Conservation (phyloP, 2,113 vertebrate species). For the Chloebia gouldiae region DNA sequence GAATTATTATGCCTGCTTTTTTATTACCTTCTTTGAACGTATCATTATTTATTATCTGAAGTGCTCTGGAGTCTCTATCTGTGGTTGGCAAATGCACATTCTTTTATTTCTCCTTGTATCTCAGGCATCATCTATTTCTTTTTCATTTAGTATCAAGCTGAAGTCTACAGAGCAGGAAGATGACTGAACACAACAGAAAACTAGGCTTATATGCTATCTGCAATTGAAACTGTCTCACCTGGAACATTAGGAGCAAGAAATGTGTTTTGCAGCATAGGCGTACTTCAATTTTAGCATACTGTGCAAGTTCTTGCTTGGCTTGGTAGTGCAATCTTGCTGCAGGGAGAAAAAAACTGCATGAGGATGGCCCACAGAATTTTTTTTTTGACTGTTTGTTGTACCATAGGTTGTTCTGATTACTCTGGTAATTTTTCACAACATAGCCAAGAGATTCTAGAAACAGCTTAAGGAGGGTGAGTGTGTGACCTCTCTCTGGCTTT, state of each 20-base stretch:
- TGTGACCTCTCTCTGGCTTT: accelerated
- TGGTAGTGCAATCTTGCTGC: not conserved
- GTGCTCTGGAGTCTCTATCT: not conserved
- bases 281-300: not conserved
- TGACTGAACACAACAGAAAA: not conserved
- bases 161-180: not conserved
- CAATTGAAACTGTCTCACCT: not conserved
- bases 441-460: not conserved
- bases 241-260: not conserved
- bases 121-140: not conserved
- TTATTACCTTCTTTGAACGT: not conserved
- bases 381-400: not conserved
- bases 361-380: not conserved
- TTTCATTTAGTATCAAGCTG: not conserved
- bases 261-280: not conserved
- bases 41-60: not conserved
- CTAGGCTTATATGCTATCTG: not conserved
- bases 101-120: not conserved
- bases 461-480: not conserved
- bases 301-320: not conserved
- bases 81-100: not conserved
- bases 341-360: not conserved
- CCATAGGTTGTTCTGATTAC: not conserved
- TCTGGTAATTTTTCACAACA: not conserved
- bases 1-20: not conserved